Percentiles rank a stretch among this genome's conserved stretches.
phyloP scores from a whole-genome alignment of 2,888 invertebrate genomes.

The Eristalinus aeneus region DNA sequence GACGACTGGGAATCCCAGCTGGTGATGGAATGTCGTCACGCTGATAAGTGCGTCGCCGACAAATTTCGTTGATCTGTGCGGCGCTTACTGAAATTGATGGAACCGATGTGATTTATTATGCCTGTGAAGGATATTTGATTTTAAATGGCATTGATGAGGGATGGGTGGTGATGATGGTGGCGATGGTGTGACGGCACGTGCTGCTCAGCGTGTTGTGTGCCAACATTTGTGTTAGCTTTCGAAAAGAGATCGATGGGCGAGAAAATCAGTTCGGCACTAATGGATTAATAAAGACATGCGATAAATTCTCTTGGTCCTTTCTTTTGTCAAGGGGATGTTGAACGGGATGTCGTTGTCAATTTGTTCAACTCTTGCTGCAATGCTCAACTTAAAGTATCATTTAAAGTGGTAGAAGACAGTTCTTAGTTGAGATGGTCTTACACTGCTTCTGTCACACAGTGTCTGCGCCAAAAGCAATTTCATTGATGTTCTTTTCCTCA shows the following conservation, averaged over 20 bases:
- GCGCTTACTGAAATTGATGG: conserved; percentile 33
- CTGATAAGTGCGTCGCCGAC: conserved; percentile 44
- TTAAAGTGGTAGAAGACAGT: no score
- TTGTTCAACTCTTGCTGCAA: no score
- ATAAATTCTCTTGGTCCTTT: neutral
- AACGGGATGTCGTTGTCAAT: neutral
- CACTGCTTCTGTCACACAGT: no score
- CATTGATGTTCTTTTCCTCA: no score
- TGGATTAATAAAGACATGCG: neutral
- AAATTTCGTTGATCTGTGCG: conserved; percentile 43
- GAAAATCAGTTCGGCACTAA: neutral
- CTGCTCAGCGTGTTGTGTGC: neutral
- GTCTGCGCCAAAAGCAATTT: no score
- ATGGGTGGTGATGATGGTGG: no score
- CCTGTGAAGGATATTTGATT: conserved; percentile 25
- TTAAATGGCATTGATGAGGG: neutral
- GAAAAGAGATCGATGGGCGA: neutral
- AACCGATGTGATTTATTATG: conserved; percentile 21
- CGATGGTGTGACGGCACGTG: neutral
- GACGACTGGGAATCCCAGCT: conserved; percentile 16
- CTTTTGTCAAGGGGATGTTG: no score
- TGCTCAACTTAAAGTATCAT: no score
- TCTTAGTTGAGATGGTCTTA: no score
- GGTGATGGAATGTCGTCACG: conserved; percentile 16
- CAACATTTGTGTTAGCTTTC: neutral